phyloP scores from a whole-genome alignment of 2,797 vertebrate species.

The Capromys pilorides region DNA sequence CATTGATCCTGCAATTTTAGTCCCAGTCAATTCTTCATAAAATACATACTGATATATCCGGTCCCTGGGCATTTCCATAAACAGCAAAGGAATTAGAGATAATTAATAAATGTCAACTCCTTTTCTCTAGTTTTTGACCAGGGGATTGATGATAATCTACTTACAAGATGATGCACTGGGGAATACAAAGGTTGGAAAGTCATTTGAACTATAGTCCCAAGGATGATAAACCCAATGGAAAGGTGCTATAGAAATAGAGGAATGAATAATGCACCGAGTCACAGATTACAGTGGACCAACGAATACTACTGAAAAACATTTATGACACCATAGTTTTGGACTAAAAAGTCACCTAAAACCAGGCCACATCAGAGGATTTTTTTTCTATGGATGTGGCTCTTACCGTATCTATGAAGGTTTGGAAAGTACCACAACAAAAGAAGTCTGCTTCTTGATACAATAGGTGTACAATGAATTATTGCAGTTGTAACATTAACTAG shows the following conservation, averaged over 20 bases:
- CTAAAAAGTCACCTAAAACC: constrained; percentile 81
- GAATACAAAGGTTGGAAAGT: constrained; percentile 76
- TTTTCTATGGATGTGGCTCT: constrained; percentile 66
- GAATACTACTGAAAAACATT: constrained; percentile 70
- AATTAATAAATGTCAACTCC: constrained; percentile 68
- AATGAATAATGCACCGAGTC: constrained; percentile 63
- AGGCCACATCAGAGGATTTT: constrained; percentile 71
- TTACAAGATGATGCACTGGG: constrained; percentile 66
- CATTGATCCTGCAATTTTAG: constrained; percentile 60
- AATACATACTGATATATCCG: constrained; percentile 53
- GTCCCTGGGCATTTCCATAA: constrained; percentile 70
- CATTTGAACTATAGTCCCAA: constrained; percentile 67
- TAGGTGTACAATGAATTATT: constrained; percentile 89
- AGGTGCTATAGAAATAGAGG: constrained; percentile 57
- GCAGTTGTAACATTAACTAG: constrained; percentile 90
- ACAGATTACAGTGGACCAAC: constrained; percentile 73
- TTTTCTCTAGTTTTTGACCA: constrained; percentile 75
- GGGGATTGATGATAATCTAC: constrained; percentile 67
- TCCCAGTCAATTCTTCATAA: constrained; percentile 69
- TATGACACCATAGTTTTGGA: constrained; percentile 72
- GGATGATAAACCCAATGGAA: constrained; percentile 74
- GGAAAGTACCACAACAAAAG: constrained; percentile 80
- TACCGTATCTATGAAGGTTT: constrained; percentile 80
- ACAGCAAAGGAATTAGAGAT: constrained; percentile 72
- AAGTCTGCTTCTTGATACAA: constrained; percentile 88